Percentiles rank a stretch among this genome's conserved stretches.
Conservation (phyloP, 2,113 vertebrate species). For the Siniperca chuatsi region DNA sequence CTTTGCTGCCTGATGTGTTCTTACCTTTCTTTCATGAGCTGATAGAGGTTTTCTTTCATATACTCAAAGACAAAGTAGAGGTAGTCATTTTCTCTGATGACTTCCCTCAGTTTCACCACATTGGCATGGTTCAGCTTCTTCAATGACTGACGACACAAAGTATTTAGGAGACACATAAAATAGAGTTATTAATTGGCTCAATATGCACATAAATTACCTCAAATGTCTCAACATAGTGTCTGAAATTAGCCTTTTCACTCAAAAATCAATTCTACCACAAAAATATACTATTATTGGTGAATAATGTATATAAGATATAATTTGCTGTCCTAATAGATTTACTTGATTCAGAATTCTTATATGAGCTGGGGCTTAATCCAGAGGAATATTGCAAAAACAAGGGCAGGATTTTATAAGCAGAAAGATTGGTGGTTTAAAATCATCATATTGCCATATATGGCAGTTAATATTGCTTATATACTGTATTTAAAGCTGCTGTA, state of each 20-base stretch:
- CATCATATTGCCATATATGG: not conserved
- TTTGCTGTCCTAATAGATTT: not conserved
- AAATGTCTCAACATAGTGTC: not conserved
- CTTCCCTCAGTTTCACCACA: constrained; percentile 94
- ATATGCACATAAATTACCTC: not conserved
- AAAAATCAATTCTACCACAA: not conserved
- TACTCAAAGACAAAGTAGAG: constrained; percentile 97
- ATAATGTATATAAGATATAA: not conserved
- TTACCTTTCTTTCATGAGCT: constrained; percentile 95
- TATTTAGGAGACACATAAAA: not conserved
- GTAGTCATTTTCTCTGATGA: constrained; percentile 93
- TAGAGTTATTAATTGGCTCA: not conserved
- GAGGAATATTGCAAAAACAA: not conserved
- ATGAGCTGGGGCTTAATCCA: not conserved
- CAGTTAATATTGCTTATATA: not conserved
- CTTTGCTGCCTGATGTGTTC: not conserved
- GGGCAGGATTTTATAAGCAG: not conserved
- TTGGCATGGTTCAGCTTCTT: constrained; percentile 96
- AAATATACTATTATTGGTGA: not conserved
- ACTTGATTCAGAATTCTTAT: not conserved
- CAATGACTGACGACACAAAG: constrained; percentile 85
- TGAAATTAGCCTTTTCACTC: not conserved
- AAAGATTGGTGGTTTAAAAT: not conserved
- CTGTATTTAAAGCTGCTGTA: not conserved
- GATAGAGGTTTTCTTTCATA: constrained; percentile 96